Evolutionary conservation across 2,888 invertebrate species (phyloP).

Genomic region (Drosophila robusta): DNA sequence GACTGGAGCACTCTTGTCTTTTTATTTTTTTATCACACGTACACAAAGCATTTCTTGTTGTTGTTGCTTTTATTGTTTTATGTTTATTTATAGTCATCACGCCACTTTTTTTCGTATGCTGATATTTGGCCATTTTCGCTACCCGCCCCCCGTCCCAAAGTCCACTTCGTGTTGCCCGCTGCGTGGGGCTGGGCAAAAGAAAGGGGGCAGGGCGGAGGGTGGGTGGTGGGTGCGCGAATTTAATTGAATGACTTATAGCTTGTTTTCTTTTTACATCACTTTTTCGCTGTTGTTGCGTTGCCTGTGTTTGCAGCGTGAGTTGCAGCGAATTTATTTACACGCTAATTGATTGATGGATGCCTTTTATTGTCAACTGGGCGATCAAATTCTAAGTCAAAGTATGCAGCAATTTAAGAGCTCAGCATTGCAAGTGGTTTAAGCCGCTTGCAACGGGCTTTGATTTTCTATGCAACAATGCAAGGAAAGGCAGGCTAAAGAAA

Average conservation of each 20-base stretch:
- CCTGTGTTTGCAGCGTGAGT: conserved; percentile 3
- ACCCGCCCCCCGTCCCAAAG: conserved; percentile 4
- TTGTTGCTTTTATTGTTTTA: conserved; percentile 55
- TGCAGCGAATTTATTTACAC: conserved; percentile 20
- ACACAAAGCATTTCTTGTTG: conserved; percentile 25
- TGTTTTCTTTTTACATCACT: conserved; percentile 7
- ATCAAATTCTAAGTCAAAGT: conserved; percentile 17
- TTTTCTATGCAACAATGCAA: conserved; percentile 3
- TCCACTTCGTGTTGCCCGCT: conserved; percentile 6
- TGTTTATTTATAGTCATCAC: conserved; percentile 72
- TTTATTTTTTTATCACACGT: conserved; percentile 55
- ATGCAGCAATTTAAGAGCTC: conserved; percentile 24
- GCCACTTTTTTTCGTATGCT: conserved; percentile 61
- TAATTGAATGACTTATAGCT: conserved; percentile 61
- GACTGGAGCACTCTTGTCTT: not conserved
- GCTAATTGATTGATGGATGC: conserved; percentile 42
- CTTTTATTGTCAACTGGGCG: conserved; percentile 17
- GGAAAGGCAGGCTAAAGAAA: conserved; percentile 6
- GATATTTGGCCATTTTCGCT: conserved; percentile 26
- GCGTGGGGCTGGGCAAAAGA: conserved; percentile 6
- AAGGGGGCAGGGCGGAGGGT: not conserved
- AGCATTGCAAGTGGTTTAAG: conserved; percentile 14
- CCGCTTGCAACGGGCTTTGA: conserved; percentile 4
- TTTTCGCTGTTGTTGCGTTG: conserved; percentile 1
- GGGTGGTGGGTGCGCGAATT: conserved; percentile 3